Evolutionary conservation across 1,140 invertebrate genomes (phyloP).

Genomic region (Leptonema lineaticorne): DNA sequence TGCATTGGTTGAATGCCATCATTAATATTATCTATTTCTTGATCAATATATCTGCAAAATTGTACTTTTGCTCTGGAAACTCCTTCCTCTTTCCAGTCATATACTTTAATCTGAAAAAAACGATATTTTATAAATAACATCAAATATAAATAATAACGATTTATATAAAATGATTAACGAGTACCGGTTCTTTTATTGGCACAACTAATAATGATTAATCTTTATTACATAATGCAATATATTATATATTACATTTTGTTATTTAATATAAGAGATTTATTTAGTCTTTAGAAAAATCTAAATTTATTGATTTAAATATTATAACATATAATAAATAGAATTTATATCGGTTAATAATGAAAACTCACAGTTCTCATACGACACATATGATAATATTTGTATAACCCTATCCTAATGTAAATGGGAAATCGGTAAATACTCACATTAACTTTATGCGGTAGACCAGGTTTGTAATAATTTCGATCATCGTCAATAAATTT

Average conservation of each 20-base stretch:
- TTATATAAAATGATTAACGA: neutral
- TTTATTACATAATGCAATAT: no score
- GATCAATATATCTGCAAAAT: constrained; percentile 33
- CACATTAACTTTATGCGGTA: constrained; percentile 67
- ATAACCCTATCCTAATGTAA: no score
- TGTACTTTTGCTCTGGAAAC: constrained; percentile 32
- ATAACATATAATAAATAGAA: no score
- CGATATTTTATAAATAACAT: neutral
- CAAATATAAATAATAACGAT: neutral
- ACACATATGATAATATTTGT: no score
- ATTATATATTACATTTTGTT: no score
- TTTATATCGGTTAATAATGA: no score
- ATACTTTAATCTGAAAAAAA: constrained; percentile 34
- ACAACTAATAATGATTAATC: constrained; percentile 1
- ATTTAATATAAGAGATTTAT: no score
- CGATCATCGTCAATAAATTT: constrained; percentile 58
- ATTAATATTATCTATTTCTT: constrained; percentile 26
- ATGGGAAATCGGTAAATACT: no score
- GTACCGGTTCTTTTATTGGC: neutral
- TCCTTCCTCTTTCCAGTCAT: constrained; percentile 23
- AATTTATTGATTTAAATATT: no score
- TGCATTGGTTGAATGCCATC: neutral
- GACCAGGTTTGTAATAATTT: constrained; percentile 63
- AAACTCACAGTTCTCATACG: no score
- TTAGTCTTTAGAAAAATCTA: no score